phyloP scores from a whole-genome alignment of 2,113 vertebrate species.

The Microcebus jonahi region DNA sequence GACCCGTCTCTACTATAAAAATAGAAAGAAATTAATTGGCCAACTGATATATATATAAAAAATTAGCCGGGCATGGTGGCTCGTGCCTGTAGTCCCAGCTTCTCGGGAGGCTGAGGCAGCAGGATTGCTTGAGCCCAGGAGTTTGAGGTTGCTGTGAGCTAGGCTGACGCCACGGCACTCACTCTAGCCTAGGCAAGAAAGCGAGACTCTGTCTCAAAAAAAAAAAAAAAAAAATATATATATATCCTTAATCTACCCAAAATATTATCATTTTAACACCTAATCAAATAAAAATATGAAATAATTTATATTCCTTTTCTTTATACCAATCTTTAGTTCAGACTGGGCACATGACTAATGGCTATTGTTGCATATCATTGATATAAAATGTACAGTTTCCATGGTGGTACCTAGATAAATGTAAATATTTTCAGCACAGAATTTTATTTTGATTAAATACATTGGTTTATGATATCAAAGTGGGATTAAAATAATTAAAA shows the following conservation, averaged over 20 bases:
- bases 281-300: not conserved
- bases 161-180: too few species aligned
- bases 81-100: too few species aligned
- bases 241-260: not conserved
- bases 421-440: not conserved
- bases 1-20: too few species aligned
- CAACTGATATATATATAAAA: too few species aligned
- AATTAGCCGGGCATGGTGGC: too few species aligned
- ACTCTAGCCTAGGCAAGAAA: too few species aligned
- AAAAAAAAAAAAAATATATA: too few species aligned
- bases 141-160: too few species aligned
- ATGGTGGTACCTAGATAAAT: not conserved
- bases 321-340: not conserved
- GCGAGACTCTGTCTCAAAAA: too few species aligned
- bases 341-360: not conserved
- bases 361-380: not conserved
- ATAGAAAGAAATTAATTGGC: too few species aligned
- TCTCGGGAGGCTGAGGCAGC: too few species aligned
- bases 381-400: not conserved
- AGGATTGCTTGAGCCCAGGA: too few species aligned
- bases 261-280: not conserved
- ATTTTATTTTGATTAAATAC: slow-evolving; percentile 33
- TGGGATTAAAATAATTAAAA: slow-evolving; percentile 13
- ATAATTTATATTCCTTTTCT: not conserved
- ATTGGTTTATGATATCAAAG: not conserved